Evolutionary conservation across 1,140 invertebrate species (phyloP), one percentile per base, ranked within the genome.

Genomic region (Eumaeus atala): DNA sequence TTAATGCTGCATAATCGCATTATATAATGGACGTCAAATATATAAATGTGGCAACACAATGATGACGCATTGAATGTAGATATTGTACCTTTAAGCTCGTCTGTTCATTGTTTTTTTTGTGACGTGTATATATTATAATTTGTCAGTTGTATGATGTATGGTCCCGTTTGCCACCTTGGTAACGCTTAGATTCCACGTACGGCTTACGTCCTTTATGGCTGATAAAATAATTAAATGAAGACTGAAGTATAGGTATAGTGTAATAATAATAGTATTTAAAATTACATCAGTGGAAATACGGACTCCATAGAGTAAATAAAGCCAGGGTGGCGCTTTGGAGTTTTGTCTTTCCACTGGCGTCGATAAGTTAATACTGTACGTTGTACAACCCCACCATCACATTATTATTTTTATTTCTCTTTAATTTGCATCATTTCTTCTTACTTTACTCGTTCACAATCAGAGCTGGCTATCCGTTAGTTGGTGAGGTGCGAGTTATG

Each of bases 181-280:
- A 60, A 53, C 42, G 36, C 44, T 54, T 42, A 44, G 51, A 54
- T 44, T 51, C 35, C 35, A 37, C 51, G 12, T 44, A 44, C 11
- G 51, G 51, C 38, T 42, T 53, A 21, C 33, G 54, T 56, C 40
- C 64, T 64, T 52, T 61, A 69, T 72, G 74, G 72, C 75, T 82
- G 78, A 80, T 75, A 63, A 77, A 79, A 77, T 83, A 78, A 81
- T 72, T 72, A 81, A 83, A 82, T 68, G 72, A 85, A 85, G 82
- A 85, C 82, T 85, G 82, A 85, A 77, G 80, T 69, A 75, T 85
- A 85, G 80, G 67, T 82, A 80, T 85, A 85, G 76, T 79, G 71
- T 82, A 77, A 77, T 79, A 77, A 76, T 79, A 72, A 78, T 77
- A 78, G 74, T 78, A 75, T 83, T 73, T 66, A 72, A 74, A 28